phyloP scores from a whole-genome alignment of 2,797 vertebrate species.

The Coregonus ussuriensis region DNA sequence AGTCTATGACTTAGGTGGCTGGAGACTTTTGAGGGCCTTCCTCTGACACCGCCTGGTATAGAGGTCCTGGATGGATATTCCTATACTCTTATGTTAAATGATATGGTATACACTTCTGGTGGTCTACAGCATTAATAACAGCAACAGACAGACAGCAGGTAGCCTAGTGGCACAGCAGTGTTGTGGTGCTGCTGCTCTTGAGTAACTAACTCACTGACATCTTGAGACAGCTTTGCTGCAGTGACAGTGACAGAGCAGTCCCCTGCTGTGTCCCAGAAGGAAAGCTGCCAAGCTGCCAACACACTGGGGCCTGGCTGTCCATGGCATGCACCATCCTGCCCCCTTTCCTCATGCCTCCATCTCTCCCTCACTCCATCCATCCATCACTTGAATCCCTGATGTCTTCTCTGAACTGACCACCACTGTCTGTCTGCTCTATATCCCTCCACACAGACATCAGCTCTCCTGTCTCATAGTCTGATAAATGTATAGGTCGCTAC shows the following conservation, averaged over 20 bases:
- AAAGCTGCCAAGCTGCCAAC: not conserved
- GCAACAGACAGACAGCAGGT: not conserved
- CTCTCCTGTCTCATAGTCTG: not conserved
- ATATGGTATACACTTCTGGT: too few relatives aligned
- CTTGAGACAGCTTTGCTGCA: conserved; percentile 11
- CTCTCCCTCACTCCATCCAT: not conserved
- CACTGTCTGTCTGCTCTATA: not conserved
- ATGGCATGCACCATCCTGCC: not conserved
- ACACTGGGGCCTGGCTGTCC: not conserved
- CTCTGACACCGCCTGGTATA: too few relatives aligned
- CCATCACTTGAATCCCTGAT: not conserved
- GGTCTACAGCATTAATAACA: not conserved
- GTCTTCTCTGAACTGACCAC: not conserved
- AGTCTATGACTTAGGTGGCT: too few relatives aligned
- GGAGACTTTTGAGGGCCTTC: too few relatives aligned
- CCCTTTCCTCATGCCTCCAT: not conserved
- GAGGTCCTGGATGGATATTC: too few relatives aligned
- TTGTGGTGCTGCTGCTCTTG: not conserved
- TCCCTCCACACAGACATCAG: not conserved
- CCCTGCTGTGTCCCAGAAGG: not conserved
- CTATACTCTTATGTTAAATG: too few relatives aligned
- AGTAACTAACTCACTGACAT: not conserved
- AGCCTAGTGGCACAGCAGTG: not conserved
- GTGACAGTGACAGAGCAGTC: conserved; percentile 21
- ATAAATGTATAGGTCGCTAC: too few relatives aligned